A percentile compares a stretch with the other conserved stretches of the same genome.
phyloP scores from a whole-genome alignment of 2,888 invertebrate genomes.

The Lithodes maja region DNA sequence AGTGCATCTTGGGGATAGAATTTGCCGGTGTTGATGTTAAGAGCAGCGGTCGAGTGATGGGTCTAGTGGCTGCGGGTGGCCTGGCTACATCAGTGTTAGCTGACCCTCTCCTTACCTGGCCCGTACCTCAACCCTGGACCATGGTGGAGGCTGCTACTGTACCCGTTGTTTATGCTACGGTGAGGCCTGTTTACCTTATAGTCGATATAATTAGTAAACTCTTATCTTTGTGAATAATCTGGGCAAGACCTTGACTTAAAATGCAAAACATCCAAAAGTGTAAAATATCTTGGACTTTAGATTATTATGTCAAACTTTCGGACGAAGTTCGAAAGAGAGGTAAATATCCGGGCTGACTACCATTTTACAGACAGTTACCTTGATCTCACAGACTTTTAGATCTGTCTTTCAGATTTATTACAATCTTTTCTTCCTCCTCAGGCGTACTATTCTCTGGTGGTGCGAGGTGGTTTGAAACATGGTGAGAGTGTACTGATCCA shows the following conservation, averaged over 20 bases:
- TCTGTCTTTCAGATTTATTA: too few relatives aligned
- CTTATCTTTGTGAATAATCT: too few relatives aligned
- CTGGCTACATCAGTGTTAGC: slow-evolving; percentile 92
- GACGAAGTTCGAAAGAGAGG: too few relatives aligned
- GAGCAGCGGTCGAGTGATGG: slow-evolving; percentile 89
- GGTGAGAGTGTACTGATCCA: slow-evolving; percentile 90
- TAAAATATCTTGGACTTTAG: too few relatives aligned
- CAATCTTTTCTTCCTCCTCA: slow-evolving; percentile 73
- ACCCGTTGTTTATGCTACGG: slow-evolving; percentile 94
- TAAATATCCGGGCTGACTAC: too few relatives aligned
- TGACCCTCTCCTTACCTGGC: slow-evolving; percentile 90
- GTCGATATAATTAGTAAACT: too few relatives aligned
- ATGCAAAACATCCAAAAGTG: too few relatives aligned
- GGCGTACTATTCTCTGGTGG: slow-evolving; percentile 87
- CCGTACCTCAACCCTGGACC: slow-evolving; percentile 89
- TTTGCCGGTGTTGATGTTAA: slow-evolving; percentile 84
- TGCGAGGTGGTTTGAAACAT: slow-evolving; percentile 88
- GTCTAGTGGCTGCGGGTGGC: slow-evolving; percentile 91
- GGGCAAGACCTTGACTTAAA: too few relatives aligned
- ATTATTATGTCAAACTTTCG: too few relatives aligned
- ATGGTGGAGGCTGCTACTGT: slow-evolving; percentile 95
- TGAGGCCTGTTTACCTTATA: slow-evolving; percentile 72
- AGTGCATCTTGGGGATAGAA: slow-evolving; percentile 96
- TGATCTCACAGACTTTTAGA: too few relatives aligned
- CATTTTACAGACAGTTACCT: too few relatives aligned